Base-by-base conservation (phyloP, 2,888 invertebrate genomes). In the Chrysolina americana region DNA sequence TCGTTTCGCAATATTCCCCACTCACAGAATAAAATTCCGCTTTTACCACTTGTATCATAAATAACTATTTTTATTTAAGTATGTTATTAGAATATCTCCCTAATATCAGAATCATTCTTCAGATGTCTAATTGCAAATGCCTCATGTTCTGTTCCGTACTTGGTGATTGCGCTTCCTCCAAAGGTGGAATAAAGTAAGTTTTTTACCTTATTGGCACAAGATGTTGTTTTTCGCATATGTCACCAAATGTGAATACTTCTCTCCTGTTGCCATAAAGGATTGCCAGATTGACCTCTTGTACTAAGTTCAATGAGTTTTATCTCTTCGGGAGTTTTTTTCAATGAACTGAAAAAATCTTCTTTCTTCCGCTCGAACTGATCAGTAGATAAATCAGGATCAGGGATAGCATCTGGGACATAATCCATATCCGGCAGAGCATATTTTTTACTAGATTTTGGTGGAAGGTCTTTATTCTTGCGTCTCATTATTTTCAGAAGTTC, bases 281-380 rank as follows among this genome's bases (percentile, higher is more conserved):
- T 66, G n/a, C n/a, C 50, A 17, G 50, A 8, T 36, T 66, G 66
- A 28, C 66, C 66, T 66, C 66, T 48, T 17, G 66, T 66, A 17
- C 15, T n/a, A 1, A 28, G 11, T 15, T 47, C 5, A n/a, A 66
- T 48, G 23, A 28, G 9, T 28, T 48, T 9, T 3, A 66, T 19
- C 36, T 66, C 50, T 23, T 66, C 17, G 10, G 21, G 0, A 6
- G 6, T 50, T 23, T 48, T 48, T 19, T 66, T 44, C 17, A 65
- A 47, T 10, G 41, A 41, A 19, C 8, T 15, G 21, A 65, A 15
- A 47, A 44, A 47, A 17, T 23, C 23, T 66, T 50, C 50, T 28
- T n/a, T n/a, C n/a, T n/a, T n/a, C n/a, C n/a, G n/a, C n/a, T n/a
- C n/a, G n/a, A n/a, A n/a, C n/a, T n/a, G 15, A 15, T 68, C 36